phyloP scores from a whole-genome alignment of 1,140 invertebrate genomes.

The Glomeris maerens region DNA sequence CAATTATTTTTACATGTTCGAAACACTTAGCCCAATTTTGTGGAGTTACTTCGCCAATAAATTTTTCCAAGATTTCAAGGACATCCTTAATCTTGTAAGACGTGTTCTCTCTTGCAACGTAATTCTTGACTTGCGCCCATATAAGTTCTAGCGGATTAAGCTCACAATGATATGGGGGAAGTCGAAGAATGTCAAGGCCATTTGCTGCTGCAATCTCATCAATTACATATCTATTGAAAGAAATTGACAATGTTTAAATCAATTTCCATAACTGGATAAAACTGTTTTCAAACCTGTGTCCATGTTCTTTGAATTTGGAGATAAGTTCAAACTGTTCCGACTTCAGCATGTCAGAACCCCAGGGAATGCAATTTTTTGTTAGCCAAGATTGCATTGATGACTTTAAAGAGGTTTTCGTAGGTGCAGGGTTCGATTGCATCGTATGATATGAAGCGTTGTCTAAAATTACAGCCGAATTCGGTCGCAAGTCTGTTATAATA shows the following conservation, averaged over 20 bases:
- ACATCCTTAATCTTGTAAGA: constrained; percentile 2
- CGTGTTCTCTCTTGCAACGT: constrained; percentile 13
- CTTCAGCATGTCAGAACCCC: neutral
- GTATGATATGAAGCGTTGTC: constrained; percentile 23
- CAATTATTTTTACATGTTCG: constrained; percentile 1
- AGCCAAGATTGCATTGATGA: constrained; percentile 14
- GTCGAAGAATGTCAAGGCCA: constrained; percentile 18
- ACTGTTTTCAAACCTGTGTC: too few relatives aligned
- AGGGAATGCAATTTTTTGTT: neutral
- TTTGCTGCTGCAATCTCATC: constrained; percentile 16
- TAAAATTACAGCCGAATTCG: constrained; percentile 19
- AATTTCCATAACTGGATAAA: neutral
- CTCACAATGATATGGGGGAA: constrained; percentile 29
- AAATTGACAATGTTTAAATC: neutral
- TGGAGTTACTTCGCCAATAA: constrained; percentile 4
- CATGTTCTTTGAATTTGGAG: neutral
- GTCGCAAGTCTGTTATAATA: constrained; percentile 11
- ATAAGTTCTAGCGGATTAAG: constrained; percentile 28
- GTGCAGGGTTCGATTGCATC: constrained; percentile 9
- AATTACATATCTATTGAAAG: constrained; percentile 15
- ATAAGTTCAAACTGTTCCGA: neutral
- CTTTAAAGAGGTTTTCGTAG: constrained; percentile 3
- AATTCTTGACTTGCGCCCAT: constrained; percentile 23
- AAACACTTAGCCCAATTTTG: constrained; percentile 3
- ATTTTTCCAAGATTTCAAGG: neutral